Percentiles rank a stretch among this genome's conserved stretches.
Conservation (phyloP, 2,888 invertebrate genomes). For the Synanthedon formicaeformis region DNA sequence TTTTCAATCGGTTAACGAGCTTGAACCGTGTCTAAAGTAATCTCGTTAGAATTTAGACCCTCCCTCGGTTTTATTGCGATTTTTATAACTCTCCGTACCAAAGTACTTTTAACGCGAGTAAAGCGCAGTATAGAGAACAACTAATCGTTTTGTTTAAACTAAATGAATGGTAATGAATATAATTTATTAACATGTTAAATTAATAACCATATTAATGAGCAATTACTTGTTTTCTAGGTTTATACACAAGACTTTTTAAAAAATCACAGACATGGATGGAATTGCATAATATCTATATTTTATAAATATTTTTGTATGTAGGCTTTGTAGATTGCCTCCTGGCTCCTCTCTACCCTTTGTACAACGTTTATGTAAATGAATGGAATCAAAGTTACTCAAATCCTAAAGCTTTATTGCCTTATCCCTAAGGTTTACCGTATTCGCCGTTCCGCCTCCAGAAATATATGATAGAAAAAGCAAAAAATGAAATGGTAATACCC, state of each 20-base stretch:
- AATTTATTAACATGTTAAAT: no score
- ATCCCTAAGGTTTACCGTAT: slow-evolving; percentile 7
- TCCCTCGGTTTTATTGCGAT: background rate
- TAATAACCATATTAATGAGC: no score
- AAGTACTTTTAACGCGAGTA: background rate
- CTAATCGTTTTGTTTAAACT: no score
- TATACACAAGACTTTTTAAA: no score
- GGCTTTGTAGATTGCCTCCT: background rate
- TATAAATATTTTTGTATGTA: no score
- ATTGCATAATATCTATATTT: no score
- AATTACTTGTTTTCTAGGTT: no score
- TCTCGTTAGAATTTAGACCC: background rate
- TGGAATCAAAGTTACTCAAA: slow-evolving; percentile 2
- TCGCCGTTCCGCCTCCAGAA: slow-evolving; percentile 9
- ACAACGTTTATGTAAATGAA: slow-evolving; percentile 1
- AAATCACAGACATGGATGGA: no score
- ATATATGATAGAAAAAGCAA: slow-evolving; percentile 11
- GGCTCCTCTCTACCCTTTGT: background rate
- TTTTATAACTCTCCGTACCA: background rate
- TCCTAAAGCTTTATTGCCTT: slow-evolving; percentile 6
- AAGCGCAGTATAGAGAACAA: background rate
- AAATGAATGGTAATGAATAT: no score
- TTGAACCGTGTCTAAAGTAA: background rate
- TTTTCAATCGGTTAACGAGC: slow-evolving; percentile 1
- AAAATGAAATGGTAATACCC: slow-evolving; percentile 32